Evolutionary conservation across 2,888 invertebrate genomes (phyloP).

Genomic region (Catocala nupta): DNA sequence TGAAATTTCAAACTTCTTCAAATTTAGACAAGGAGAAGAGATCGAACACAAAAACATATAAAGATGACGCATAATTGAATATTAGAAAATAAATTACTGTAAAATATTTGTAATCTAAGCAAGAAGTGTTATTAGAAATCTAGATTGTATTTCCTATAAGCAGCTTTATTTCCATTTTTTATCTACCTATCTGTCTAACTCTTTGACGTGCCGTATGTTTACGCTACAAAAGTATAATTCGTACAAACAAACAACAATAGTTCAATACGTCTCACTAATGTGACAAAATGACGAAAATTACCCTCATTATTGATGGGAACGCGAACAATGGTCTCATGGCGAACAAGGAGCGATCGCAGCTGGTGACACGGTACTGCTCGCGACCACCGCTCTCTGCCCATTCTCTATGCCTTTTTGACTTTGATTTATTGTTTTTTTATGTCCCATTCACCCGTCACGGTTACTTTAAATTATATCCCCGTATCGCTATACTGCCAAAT

Average conservation of each 20-base stretch:
- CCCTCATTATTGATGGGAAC: conserved; percentile 86
- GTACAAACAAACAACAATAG: conserved; percentile 75
- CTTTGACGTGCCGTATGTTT: conserved; percentile 21
- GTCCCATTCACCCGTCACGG: conserved; percentile 85
- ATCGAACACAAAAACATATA: no score
- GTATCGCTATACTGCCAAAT: conserved; percentile 49
- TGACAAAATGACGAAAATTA: conserved; percentile 86
- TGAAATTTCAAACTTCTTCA: no score
- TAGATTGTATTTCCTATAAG: no score
- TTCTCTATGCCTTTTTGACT: conserved; percentile 88
- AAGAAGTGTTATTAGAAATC: no score
- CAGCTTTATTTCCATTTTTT: no score
- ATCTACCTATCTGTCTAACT: conserved; percentile 11
- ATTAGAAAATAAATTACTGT: no score
- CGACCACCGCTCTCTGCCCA: conserved; percentile 78
- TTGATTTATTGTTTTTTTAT: conserved; percentile 88
- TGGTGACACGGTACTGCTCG: conserved; percentile 79
- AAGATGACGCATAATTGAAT: no score
- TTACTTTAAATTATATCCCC: conserved; percentile 76
- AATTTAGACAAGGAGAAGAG: no score
- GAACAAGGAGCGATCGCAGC: conserved; percentile 68
- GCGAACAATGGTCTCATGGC: conserved; percentile 73
- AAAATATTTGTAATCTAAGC: no score
- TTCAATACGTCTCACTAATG: conserved; percentile 81
- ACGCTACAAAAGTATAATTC: conserved; percentile 55